These are phyloP conservation scores for Melanotaenia pygmaea DNA, from an alignment of 2,797 vertebrate species.

Conservation along the genomic window DNA sequence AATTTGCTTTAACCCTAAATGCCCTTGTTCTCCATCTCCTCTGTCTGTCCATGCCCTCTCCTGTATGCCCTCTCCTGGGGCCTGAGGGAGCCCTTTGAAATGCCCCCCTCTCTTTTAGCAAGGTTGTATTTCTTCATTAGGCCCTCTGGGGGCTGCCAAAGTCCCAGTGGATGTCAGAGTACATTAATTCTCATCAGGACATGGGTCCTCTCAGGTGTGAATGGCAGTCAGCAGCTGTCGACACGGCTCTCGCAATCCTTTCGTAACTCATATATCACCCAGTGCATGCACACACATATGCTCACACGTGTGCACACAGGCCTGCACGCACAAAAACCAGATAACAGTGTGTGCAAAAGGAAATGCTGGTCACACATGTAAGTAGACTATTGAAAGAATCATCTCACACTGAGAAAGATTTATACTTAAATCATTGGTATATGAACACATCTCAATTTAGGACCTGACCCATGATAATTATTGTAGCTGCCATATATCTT, in stretches of 20 bases:
- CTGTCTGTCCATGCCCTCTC: conserved; percentile 67
- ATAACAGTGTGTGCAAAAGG: conserved; percentile 45
- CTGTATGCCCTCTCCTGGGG: conserved; percentile 70
- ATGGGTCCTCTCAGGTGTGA: conserved; percentile 91
- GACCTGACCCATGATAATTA: conserved; percentile 80
- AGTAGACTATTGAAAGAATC: conserved; percentile 64
- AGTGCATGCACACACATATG: conserved; percentile 62
- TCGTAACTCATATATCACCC: conserved; percentile 88
- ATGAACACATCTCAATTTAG: conserved; percentile 80
- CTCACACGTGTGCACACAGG: conserved; percentile 1
- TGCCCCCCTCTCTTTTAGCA: conserved; percentile 73
- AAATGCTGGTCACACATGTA: conserved; percentile 52
- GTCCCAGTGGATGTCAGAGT: conserved; percentile 91
- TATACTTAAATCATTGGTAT: conserved; percentile 73
- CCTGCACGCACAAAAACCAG: conserved; percentile 21
- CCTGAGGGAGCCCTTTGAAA: conserved; percentile 75
- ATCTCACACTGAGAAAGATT: conserved; percentile 67
- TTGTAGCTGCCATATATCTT: conserved; percentile 82
- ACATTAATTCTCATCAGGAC: conserved; percentile 95
- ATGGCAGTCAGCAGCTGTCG: conserved; percentile 92
- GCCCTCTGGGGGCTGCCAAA: conserved; percentile 83
- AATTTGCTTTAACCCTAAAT: conserved; percentile 49
- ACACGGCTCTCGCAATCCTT: conserved; percentile 87
- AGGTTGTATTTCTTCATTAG: conserved; percentile 90
- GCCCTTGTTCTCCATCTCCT: conserved; percentile 67